Base-by-base conservation (phyloP, 2,113 vertebrate species). In the Rhynchopsitta pachyrhyncha region DNA sequence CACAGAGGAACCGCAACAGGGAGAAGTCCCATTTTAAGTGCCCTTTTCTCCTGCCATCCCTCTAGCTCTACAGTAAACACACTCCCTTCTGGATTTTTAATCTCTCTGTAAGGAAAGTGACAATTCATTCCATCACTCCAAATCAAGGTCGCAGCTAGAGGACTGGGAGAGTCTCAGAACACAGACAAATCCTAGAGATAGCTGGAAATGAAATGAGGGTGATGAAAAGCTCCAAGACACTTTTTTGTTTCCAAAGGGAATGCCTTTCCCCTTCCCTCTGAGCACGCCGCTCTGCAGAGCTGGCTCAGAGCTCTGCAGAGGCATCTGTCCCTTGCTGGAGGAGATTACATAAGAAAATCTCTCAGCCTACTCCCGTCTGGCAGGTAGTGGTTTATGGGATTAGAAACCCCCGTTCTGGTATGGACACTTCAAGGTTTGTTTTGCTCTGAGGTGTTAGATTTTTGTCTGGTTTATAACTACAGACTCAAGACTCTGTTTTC, bases 221-320 rank as follows among this genome's bases (percentile, higher is more conserved):
- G 90, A 90, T 17, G 55, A 53, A 92, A 93, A 95, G 73, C 95
- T 90, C 86, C 66, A 4, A 87, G 81, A 68, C 74, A 92, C 86
- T 62, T 73, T 50, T 82, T 44, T 52, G 69, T 66, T 94, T 94
- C 92, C 82, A 27, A 44, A 71, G 37, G 66, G 88, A 93, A 79
- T 4, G 76, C 62, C 83, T 19, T 67, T 64, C 71, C 64, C 68
- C 73, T 64, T 52, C 44, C 47, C 87, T 85, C 29, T 77, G 87
- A 90, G 66, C 53, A 81, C 0, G 5, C 84, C 1, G 4, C 90
- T 41, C 90, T 92, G 95, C 96, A 95, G 95, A 77, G 86, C 71
- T 41, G 83, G 94, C 94, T 93, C 18, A 2, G 52, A 93, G 96
- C 92, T 94, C 94, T 96, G 93, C 90, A 22, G 96, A 96, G 93